Conservation (phyloP, 2,888 invertebrate species). For the Caenorhabditis wallacei region DNA sequence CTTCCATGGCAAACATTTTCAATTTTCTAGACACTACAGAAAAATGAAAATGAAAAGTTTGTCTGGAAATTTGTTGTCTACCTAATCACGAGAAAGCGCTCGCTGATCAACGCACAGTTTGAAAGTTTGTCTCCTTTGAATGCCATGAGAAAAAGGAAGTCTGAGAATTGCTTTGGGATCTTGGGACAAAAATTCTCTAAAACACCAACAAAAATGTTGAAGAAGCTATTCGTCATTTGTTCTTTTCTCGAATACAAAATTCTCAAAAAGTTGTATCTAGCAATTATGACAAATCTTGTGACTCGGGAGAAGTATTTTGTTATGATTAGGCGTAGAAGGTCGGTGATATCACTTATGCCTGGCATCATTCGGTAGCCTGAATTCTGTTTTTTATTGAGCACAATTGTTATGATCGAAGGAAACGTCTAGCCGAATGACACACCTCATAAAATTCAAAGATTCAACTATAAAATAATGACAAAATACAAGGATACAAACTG, state of each 20-base stretch:
- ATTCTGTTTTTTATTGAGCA: constrained; percentile 31
- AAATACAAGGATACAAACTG: not conserved
- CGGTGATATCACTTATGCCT: constrained; percentile 42
- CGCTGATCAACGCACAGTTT: not conserved
- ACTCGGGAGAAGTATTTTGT: constrained; percentile 10
- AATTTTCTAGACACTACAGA: constrained; percentile 13
- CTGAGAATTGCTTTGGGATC: not conserved
- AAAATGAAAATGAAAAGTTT: constrained; percentile 26
- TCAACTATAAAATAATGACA: constrained; percentile 1
- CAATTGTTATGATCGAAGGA: constrained; percentile 12
- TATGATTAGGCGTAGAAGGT: constrained; percentile 11
- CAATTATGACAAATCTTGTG: constrained; percentile 43
- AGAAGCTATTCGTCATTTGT: constrained; percentile 8
- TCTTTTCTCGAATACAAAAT: not conserved
- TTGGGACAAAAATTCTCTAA: not conserved
- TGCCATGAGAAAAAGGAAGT: not conserved
- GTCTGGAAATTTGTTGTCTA: constrained; percentile 30
- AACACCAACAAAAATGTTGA: not conserved
- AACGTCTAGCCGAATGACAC: constrained; percentile 15
- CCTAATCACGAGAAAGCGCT: constrained; percentile 20
- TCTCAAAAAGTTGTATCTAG: not conserved
- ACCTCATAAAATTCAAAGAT: constrained; percentile 2
- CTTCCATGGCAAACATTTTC: not conserved
- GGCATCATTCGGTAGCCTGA: constrained; percentile 33
- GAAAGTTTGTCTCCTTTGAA: constrained; percentile 1